Evolutionary conservation across 2,797 vertebrate genomes (phyloP), one percentile per base, ranked within the genome.

Genomic region (Syndactyla subalaris): DNA sequence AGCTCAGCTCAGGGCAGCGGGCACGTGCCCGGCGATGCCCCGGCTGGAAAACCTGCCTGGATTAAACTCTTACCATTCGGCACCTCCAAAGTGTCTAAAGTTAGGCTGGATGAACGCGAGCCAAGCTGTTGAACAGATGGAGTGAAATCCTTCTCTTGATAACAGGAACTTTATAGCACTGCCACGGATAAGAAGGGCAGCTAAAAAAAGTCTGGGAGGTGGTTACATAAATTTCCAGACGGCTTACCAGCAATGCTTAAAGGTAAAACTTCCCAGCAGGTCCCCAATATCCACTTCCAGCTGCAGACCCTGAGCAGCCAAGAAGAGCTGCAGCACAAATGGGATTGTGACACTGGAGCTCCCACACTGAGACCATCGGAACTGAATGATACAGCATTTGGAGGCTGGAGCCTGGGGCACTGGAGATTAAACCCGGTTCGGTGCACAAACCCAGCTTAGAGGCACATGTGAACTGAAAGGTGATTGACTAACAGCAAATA

Each of bases 41-140:
- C 7, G 5, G 57, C 87, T 55, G 70, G 48, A 80, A 82, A 95
- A 66, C 73, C 49, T 65, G 17, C 3, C 51, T 5, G 61, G 92
- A 93, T 95, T 92, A 95, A 96, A 83, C 92, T 92, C 90, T 93
- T 94, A 81, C 75, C 24, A 22, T 70, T 72, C 88, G 77, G 95
- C 86, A 90, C 85, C 92, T 90, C 88, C 57, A 0, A 95, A 93
- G 93, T 12, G 71, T 96, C 96, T 97, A 97, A 97, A 97, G 95
- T 97, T 96, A 96, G 96, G 70, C 88, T 95, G 94, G 95, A 94
- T 96, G 95, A 97, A 85, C 13, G 78, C 52, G 9, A 96, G 95
- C 94, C 94, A 96, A 95, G 95, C 94, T 96, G 96, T 36, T 85
- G 96, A 97, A 95, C 95, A 96, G 96, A 96, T 96, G 93, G 96